Conservation (phyloP, 2,113 vertebrate species). For the Struthidea cinerea region DNA sequence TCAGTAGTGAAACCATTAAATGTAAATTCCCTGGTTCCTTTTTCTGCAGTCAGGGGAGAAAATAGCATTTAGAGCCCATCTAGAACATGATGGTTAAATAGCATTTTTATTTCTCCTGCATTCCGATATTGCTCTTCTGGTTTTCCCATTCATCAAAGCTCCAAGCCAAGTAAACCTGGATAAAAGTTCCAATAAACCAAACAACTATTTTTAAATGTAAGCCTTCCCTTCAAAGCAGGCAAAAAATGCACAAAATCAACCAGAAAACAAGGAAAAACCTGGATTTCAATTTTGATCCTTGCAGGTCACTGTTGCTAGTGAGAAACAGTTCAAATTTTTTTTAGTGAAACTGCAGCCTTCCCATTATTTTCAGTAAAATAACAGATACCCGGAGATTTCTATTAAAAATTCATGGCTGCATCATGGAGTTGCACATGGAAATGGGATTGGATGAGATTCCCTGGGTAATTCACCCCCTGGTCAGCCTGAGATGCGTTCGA, state of each 20-base stretch:
- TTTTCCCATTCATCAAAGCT: slow-evolving; percentile 9
- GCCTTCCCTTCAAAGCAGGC: not conserved
- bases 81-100: not conserved
- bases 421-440: not conserved
- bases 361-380: not conserved
- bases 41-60: not conserved
- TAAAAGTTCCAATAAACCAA: not conserved
- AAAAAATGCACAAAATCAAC: not conserved
- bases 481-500: not conserved
- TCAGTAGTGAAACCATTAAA: not conserved
- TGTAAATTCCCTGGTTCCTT: not conserved
- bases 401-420: not conserved
- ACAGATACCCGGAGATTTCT: not conserved
- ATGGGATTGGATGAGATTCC: not conserved
- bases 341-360: not conserved
- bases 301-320: not conserved
- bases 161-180: not conserved
- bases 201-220: not conserved
- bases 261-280: not conserved
- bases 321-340: not conserved
- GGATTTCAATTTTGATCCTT: not conserved
- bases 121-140: not conserved
- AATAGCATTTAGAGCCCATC: not conserved
- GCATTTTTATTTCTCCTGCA: not conserved
- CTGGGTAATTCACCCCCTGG: not conserved